A percentile compares a stretch with the other conserved stretches of the same genome.
Evolutionary conservation across 35 echinoderm and acorn worm genomes (phyloP).

Genomic region (Apostichopus japonicus): DNA sequence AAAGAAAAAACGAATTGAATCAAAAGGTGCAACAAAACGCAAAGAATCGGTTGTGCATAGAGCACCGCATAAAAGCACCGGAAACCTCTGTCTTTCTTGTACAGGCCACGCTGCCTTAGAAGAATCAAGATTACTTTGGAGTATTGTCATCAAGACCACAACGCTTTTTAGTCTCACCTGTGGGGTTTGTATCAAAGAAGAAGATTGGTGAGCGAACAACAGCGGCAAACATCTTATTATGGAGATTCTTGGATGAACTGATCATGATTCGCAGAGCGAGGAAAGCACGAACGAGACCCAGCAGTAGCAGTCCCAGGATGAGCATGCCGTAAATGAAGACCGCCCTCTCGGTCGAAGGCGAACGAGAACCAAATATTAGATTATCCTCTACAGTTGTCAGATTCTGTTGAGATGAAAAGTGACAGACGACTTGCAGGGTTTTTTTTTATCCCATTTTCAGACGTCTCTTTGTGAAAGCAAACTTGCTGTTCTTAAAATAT

Average conservation of each 20-base stretch:
- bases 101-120: too few relatives aligned
- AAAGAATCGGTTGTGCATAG: neutral
- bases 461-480: too few relatives aligned
- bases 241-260: slow-evolving; percentile 78
- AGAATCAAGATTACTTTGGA: too few relatives aligned
- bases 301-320: slow-evolving; percentile 45
- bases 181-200: slow-evolving; percentile 95
- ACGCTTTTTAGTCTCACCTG: slow-evolving; percentile 9
- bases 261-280: slow-evolving; percentile 77
- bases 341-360: slow-evolving; percentile 55
- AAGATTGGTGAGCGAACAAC: slow-evolving; percentile 76
- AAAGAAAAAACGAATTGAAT: neutral
- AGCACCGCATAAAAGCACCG: neutral
- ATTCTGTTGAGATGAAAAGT: neutral
- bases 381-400: neutral
- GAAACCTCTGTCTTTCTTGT: too few relatives aligned
- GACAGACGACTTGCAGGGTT: too few relatives aligned
- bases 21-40: neutral
- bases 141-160: too few relatives aligned
- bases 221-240: slow-evolving; percentile 81
- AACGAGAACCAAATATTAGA: slow-evolving; percentile 18
- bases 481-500: too few relatives aligned
- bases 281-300: slow-evolving; percentile 78
- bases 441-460: too few relatives aligned
- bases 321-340: slow-evolving; percentile 69